Evolutionary conservation across 2,797 vertebrate species (phyloP).

Genomic region (Capromys pilorides): DNA sequence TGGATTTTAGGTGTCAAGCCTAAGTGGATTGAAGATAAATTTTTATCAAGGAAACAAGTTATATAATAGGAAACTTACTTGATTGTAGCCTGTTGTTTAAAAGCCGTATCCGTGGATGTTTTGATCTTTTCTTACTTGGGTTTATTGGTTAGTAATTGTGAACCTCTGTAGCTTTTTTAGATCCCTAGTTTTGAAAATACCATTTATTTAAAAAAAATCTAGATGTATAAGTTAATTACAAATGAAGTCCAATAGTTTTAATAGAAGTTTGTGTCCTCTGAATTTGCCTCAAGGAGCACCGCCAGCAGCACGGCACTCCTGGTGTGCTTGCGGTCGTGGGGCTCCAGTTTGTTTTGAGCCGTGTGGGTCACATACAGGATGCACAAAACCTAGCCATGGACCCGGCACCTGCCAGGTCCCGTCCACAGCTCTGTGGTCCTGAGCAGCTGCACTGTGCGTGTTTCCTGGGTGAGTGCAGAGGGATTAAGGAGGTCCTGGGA

Average conservation of each 20-base stretch:
- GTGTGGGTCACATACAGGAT: not conserved
- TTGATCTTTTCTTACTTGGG: constrained; percentile 38
- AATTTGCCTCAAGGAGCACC: not conserved
- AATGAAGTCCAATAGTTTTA: constrained; percentile 19
- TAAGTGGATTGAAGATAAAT: constrained; percentile 16
- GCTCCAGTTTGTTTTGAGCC: constrained; percentile 11
- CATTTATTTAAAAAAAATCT: constrained; percentile 30
- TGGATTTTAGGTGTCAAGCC: constrained; percentile 15
- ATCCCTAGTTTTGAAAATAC: constrained; percentile 20
- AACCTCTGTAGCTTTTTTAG: not conserved
- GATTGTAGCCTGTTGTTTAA: not conserved
- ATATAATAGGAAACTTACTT: constrained; percentile 16
- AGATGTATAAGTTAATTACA: not conserved
- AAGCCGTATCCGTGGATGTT: constrained; percentile 2
- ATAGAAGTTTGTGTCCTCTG: constrained; percentile 5
- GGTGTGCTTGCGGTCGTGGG: not conserved
- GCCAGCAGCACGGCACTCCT: not conserved
- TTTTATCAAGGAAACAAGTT: constrained; percentile 3
- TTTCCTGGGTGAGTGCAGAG: constrained; percentile 36
- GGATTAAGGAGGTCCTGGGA: constrained; percentile 4
- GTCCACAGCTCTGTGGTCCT: constrained; percentile 10
- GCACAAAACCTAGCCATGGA: not conserved
- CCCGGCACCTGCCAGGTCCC: not conserved
- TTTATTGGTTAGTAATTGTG: constrained; percentile 10
- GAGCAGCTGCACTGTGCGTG: not conserved